Conservation (phyloP, 2,113 vertebrate genomes). For the Antechinus flavipes region DNA sequence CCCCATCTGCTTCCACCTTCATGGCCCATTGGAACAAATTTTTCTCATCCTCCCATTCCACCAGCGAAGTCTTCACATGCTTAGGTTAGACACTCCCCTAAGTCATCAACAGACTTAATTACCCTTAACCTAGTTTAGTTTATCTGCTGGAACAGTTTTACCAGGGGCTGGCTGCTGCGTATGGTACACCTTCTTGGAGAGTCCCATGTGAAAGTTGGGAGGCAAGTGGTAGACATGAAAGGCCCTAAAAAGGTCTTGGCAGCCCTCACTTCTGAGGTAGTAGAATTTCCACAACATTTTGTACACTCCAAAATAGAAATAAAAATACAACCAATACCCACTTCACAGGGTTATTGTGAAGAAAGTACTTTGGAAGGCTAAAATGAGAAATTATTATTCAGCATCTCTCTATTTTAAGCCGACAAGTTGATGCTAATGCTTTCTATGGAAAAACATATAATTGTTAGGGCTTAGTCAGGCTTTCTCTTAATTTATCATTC, state of each 20-base stretch:
- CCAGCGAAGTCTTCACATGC: too few relatives aligned
- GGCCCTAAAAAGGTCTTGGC: not conserved
- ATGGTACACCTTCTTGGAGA: not conserved
- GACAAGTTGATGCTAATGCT: not conserved
- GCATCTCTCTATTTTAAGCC: not conserved
- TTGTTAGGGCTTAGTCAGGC: not conserved
- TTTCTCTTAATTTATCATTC: conserved; percentile 9
- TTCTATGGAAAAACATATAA: not conserved
- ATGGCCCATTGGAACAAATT: too few relatives aligned
- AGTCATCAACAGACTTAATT: not conserved
- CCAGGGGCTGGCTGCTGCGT: fast-evolving
- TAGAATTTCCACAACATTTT: not conserved
- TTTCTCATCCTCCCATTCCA: not conserved
- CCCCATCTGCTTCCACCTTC: too few relatives aligned
- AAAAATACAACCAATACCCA: not conserved
- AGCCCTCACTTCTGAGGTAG: not conserved
- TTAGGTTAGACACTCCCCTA: not conserved
- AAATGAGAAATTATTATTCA: not conserved
- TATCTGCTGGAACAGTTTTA: not conserved
- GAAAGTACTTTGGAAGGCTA: not conserved
- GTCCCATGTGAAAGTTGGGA: not conserved
- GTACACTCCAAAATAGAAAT: not conserved
- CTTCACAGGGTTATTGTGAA: not conserved
- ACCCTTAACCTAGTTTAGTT: not conserved
- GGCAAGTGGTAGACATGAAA: not conserved